Base-by-base conservation (phyloP, 23 tunicate genomes). In the Diplosoma virens region DNA sequence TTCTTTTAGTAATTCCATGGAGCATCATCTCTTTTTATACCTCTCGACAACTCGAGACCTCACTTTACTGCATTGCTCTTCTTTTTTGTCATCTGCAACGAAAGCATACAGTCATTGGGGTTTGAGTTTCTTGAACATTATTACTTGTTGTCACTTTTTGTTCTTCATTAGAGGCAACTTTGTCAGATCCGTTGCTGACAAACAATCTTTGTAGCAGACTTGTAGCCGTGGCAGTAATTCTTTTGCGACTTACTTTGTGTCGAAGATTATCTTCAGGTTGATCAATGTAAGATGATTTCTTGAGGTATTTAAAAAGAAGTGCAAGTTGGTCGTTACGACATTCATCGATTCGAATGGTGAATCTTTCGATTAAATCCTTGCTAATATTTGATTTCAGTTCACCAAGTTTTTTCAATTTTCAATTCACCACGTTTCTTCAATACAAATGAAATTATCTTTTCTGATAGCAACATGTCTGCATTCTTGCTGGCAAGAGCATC, bases 401-500 rank as follows among this genome's bases (percentile, higher is more conserved):
- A 29, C 37, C 35, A 64, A 64, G 71, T 64, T 56, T n/a, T n/a
- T n/a, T n/a, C n/a, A n/a, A n/a, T n/a, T n/a, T n/a, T n/a, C n/a
- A n/a, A n/a, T n/a, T n/a, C n/a, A n/a, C n/a, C n/a, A n/a, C n/a
- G n/a, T n/a, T 58, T 58, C 65, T 58, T 68, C 54, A 52, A 73
- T 16, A 52, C 36, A 52, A 73, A 73, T 52, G 79, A 67, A 53
- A 73, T 73, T 24, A 73, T 52, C 47, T 73, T 52, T 53, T 73
- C 79, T 50, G 67, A 50, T 73, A 73, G 36, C 63, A 73, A 52
- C 63, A 73, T 24, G 67, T 74, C 79, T 59, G 79, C 79, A 18
- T 74, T 73, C 70, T 74, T 58, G 3, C 79, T 58, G 24, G 79
- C 35, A 58, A 74, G 79, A 27, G 79, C 79, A 35, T 74, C 79